These are phyloP conservation scores for Drosophila paulistorum DNA, from an alignment of 1,140 invertebrate genomes.

Conservation along the genomic window DNA sequence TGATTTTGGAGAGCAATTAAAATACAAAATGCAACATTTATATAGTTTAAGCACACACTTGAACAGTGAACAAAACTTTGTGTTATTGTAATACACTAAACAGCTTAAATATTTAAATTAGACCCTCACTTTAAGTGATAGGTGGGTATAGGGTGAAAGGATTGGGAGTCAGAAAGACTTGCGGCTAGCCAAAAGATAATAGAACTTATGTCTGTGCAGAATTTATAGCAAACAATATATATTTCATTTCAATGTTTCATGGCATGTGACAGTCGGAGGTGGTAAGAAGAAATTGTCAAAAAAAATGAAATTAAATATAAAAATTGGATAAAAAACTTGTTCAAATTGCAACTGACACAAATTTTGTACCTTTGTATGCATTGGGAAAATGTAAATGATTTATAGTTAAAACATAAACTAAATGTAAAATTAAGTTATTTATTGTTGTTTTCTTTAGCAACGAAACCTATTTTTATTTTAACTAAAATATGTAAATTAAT, in stretches of 20 bases:
- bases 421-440: too few species aligned
- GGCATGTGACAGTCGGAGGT: constrained; percentile 58
- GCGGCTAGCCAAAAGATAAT: constrained; percentile 58
- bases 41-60: constrained; percentile 38
- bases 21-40: constrained; percentile 32
- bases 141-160: too few species aligned
- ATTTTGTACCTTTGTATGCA: too few species aligned
- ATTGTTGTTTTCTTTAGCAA: too few species aligned
- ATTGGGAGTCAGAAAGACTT: constrained; percentile 31
- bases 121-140: background rate
- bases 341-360: constrained; percentile 42
- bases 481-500: too few species aligned
- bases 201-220: constrained; percentile 47
- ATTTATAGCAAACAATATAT: constrained; percentile 70
- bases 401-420: too few species aligned
- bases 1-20: constrained; percentile 53
- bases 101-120: constrained; percentile 80
- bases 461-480: too few species aligned
- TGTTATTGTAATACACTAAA: constrained; percentile 56
- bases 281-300: constrained; percentile 8
- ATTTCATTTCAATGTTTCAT: constrained; percentile 74
- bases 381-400: too few species aligned
- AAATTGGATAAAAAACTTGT: background rate
- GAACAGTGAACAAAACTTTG: constrained; percentile 18
- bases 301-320: background rate